These are phyloP conservation scores for Actinia tenebrosa DNA, from an alignment of 64 coral and sea anemone species.

Conservation along the genomic window DNA sequence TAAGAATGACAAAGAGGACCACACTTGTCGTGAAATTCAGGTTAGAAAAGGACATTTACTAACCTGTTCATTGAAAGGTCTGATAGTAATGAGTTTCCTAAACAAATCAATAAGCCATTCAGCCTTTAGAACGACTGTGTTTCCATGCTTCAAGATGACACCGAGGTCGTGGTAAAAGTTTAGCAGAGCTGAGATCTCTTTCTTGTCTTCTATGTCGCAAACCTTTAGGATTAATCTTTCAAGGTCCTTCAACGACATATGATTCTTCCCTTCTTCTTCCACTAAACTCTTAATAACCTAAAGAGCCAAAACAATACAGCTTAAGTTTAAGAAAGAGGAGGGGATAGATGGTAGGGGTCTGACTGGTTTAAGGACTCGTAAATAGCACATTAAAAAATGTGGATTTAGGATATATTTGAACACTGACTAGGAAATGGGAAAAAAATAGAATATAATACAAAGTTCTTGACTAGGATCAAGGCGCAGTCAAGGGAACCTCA, in stretches of 20 bases:
- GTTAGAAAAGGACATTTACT: not conserved
- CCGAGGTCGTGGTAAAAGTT: constrained; percentile 58
- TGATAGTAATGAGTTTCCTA: constrained; percentile 31
- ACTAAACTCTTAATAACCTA: constrained; percentile 24
- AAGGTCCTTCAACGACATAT: not conserved
- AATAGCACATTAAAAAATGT: too few species aligned
- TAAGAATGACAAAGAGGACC: too few species aligned
- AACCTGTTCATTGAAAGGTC: constrained; percentile 39
- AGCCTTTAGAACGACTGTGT: constrained; percentile 41
- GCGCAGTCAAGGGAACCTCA: too few species aligned
- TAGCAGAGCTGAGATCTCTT: constrained; percentile 32
- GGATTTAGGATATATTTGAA: too few species aligned
- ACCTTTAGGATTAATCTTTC: constrained; percentile 9
- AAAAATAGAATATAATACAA: too few species aligned
- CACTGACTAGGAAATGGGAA: too few species aligned
- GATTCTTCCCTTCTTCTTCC: not conserved
- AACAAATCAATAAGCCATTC: constrained; percentile 52
- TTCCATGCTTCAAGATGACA: constrained; percentile 49
- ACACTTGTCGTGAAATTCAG: too few species aligned
- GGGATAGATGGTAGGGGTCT: too few species aligned
- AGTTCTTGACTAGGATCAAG: too few species aligned
- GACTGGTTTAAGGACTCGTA: too few species aligned
- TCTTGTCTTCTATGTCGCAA: constrained; percentile 29
- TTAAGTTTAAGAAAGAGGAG: too few species aligned
- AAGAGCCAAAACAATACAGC: not conserved